These are phyloP conservation scores for Lasiurus cinereus DNA, from an alignment of 2,113 vertebrate species.

Conservation along the genomic window DNA sequence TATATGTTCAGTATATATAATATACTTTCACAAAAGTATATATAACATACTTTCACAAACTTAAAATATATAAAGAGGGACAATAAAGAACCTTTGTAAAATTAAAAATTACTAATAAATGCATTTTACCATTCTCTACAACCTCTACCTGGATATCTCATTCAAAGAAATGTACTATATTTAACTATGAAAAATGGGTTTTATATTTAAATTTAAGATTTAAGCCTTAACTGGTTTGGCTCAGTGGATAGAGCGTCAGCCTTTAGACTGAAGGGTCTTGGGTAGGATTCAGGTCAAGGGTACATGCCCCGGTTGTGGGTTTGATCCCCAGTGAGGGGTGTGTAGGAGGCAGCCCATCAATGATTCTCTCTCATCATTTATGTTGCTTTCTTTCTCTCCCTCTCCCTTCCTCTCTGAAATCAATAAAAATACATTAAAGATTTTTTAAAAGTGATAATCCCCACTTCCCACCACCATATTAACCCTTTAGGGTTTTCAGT, in stretches of 20 bases:
- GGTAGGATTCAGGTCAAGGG: no score
- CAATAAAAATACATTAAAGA: background rate
- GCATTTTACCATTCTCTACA: background rate
- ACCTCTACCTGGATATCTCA: background rate
- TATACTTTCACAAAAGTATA: background rate
- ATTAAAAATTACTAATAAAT: background rate
- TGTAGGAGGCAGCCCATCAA: no score
- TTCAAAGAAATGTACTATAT: background rate
- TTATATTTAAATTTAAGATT: background rate
- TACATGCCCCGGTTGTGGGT: no score
- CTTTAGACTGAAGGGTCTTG: no score
- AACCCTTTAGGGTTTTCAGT: background rate
- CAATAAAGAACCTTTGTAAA: constrained; percentile 1
- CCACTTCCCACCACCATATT: background rate
- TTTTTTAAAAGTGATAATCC: background rate
- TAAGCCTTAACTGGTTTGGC: no score
- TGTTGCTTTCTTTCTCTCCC: no score
- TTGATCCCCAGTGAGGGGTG: no score
- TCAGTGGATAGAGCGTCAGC: no score
- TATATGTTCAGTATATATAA: background rate
- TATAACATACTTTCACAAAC: background rate
- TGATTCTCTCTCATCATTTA: no score
- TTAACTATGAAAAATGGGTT: constrained; percentile 6
- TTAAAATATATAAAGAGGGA: background rate
- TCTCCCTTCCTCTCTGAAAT: no score